Evolutionary conservation across 1,140 invertebrate genomes (phyloP), one percentile per base, ranked within the genome.

Genomic region (Atta texana): DNA sequence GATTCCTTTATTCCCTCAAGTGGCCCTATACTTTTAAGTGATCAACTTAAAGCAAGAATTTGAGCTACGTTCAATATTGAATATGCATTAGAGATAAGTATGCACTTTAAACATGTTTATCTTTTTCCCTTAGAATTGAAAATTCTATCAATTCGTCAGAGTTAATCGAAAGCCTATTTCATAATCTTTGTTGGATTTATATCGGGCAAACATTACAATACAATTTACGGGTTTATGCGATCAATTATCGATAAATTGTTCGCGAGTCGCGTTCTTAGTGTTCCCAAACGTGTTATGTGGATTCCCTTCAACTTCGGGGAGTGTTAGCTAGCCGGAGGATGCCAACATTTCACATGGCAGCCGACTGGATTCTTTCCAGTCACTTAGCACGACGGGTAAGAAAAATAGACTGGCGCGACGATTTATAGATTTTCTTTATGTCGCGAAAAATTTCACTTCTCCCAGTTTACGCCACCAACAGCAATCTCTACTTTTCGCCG

Each of bases 191-290:
- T 74, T 21, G 80, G 69, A 74, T 75, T 84, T 84, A 74, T 18
- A 49, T 75, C 55, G 24, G 39, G 3, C 53, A 55, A 39, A 31
- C 34, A 61, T 82, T 82, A 82, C 57, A 84, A 61, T 75, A 57
- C 55, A 74, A 84, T 84, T 84, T 84, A 74, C 55, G 69, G 28
- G 18, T 31, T 24, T 24, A 34, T 1, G 14, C 77, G 64, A 89
- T 89, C 88, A 84, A 85, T 89, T 74, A 88, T 88, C 87, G 86
- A 89, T 88, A 85, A 89, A 88, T 88, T 61, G 64, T 18, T 31
- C 1, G 44, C 21, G 24, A 28, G 31, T 57, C 49, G 61, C 53
- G 63, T 59, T 61, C 51, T 21, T 31, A 28, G 77, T 53, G 64
- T 44, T 84, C 71, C 28, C 69, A 28, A 84, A 39, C 74, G 86